Evolutionary conservation across 2,888 invertebrate species (phyloP), one percentile per base, ranked within the genome.

Genomic region (Entomobrya proxima): DNA sequence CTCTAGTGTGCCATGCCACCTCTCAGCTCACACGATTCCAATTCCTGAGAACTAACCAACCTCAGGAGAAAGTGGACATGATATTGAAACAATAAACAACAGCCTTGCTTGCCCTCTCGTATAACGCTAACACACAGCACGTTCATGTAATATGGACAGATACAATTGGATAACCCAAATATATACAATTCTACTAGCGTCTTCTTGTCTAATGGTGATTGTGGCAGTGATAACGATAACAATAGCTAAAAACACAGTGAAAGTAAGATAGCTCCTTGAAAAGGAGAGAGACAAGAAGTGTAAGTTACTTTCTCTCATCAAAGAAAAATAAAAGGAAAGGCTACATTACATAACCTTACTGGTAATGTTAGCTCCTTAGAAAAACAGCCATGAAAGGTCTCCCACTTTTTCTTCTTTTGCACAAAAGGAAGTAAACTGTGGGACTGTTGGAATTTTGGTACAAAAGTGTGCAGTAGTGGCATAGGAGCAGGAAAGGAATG

Each of bases 291-390:
- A 30, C 4, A 35, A 4, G 32, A 40, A 67, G 24, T 52, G 72
- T n/a, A 50, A 44, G 72, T 30, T 47, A 72, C 44, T 72, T 64
- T 64, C 37, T n/a, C n/a, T 35, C 64, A 64, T 18, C 64, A 21
- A 21, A 21, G 18, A 64, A 64, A 64, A 37, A 61, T 61, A 61
- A 37, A 35, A 15, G n/a, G n/a, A n/a, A 61, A 30, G 37, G 64
- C 21, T 64, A 18, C 21, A n/a, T n/a, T n/a, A n/a, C n/a, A n/a
- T 37, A 18, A 35, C 1, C 35, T 37, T 37, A 37, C 37, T n/a
- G n/a, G n/a, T n/a, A 6, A 37, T 37, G 21, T 37, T 37, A 64
- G 64, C 11, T 35, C 18, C 37, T 64, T 11, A 37, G 5, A 37
- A 35, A 37, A 35, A 58, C 32, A 37, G 18, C 40, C 15, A 18